These are phyloP conservation scores for Hybognathus amarus DNA, from an alignment of 2,797 vertebrate genomes.

Conservation along the genomic window DNA sequence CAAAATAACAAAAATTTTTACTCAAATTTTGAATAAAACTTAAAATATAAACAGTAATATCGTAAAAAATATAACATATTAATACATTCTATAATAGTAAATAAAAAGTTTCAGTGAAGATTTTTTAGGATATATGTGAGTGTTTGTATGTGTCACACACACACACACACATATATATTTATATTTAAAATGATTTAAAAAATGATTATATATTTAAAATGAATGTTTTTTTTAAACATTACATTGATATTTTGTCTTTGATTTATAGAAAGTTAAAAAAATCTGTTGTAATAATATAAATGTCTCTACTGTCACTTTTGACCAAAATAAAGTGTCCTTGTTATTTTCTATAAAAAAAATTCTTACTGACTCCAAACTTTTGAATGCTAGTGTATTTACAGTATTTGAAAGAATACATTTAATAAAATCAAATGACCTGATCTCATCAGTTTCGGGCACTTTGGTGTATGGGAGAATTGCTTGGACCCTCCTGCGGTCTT, in stretches of 20 bases:
- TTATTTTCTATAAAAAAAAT: not conserved
- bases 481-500: constrained; percentile 95
- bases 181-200: no score
- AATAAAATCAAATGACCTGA: constrained; percentile 81
- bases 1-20: not conserved
- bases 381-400: not conserved
- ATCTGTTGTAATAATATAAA: not conserved
- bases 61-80: not conserved
- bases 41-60: not conserved
- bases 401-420: not conserved
- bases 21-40: not conserved
- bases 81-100: not conserved
- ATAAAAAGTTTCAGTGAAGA: not conserved
- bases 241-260: not conserved
- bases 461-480: constrained; percentile 99
- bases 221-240: not conserved
- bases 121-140: no score
- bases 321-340: not conserved
- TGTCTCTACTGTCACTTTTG: not conserved
- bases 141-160: no score
- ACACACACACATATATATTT: no score
- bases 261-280: not conserved
- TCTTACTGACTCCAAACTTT: not conserved
- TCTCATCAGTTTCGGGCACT: constrained; percentile 99
- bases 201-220: no score